These are phyloP conservation scores for Erithacus rubecula DNA, from an alignment of 2,797 vertebrate genomes.

Conservation along the genomic window DNA sequence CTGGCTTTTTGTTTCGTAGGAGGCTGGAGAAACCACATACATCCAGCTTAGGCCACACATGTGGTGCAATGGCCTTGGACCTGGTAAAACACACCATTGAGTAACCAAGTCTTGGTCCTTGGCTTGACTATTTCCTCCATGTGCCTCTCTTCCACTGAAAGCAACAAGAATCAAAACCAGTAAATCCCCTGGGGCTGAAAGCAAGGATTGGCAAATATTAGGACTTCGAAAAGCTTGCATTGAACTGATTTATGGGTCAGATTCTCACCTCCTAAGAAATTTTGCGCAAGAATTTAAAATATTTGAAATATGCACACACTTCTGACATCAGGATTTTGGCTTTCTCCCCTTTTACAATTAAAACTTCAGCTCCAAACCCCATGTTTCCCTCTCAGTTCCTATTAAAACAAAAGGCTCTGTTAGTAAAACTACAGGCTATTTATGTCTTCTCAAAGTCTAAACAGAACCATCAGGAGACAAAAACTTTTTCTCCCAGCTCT, in stretches of 20 bases:
- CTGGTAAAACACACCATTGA: background rate
- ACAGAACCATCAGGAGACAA: background rate
- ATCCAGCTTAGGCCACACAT: background rate
- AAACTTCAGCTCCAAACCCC: background rate
- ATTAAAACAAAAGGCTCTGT: background rate
- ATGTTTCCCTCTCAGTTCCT: constrained; percentile 6
- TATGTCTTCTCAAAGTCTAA: background rate
- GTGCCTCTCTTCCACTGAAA: background rate
- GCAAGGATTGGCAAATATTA: background rate
- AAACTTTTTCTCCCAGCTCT: background rate
- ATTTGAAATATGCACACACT: background rate
- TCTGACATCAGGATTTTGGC: background rate
- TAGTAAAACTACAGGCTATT: background rate
- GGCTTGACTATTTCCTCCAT: background rate
- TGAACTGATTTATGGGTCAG: background rate
- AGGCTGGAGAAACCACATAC: background rate
- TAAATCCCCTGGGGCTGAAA: background rate
- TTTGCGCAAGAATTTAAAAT: background rate
- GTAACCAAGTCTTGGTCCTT: background rate
- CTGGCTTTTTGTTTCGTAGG: background rate
- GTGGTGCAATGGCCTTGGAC: background rate
- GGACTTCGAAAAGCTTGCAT: background rate
- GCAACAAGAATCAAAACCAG: background rate
- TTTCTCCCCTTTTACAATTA: background rate
- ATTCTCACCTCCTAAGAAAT: background rate